Base-by-base conservation (phyloP, 2,888 invertebrate species). In the Ellobium chinense region DNA sequence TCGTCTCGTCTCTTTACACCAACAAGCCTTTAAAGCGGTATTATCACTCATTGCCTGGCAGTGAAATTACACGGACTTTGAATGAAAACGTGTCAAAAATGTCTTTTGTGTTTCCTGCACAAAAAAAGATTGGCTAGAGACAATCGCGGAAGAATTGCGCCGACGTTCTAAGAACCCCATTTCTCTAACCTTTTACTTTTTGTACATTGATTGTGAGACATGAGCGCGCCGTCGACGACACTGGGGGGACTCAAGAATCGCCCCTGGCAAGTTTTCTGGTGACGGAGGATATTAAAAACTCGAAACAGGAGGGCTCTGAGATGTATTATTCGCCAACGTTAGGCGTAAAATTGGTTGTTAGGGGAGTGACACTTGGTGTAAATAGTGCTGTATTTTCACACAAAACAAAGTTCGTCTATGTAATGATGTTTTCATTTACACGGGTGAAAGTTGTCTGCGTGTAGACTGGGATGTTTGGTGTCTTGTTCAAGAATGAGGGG, bases 11-110 rank as follows among this genome's bases (percentile, higher is more conserved):
- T 58, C 39, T n/a, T 18, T 39, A 36, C 37, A 24, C 14, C 2
- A 3, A 39, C 58, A 18, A 31, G 29, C n/a, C 27, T 54, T 60
- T 27, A n/a, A 9, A 3, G 5, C 21, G 77, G 46, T 76, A 36
- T 66, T 76, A 56, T 58, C 46, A 39, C 27, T 36, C 2, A 18
- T 37, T 76, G 60, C 36, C 37, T 46, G 24, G 66, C 56, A 66
- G 58, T 77, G 68, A 77, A 68, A 77, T 77, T 77, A 36, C 60
- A 68, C 29, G 60, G 58, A 37, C 37, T 68, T 68, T 68, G n/a
- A 68, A 58, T 77, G 77, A 66, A 68, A 77, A 77, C 77, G 77
- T 77, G 77, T 68, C 77, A 77, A 60, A 68, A 77, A 34, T 68
- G 36, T 68, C 58, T 58, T 58, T 77, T 77, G 56, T 77, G 21